These are phyloP conservation scores for Cynaeus angustus DNA, from an alignment of 2,888 invertebrate genomes.

Conservation along the genomic window DNA sequence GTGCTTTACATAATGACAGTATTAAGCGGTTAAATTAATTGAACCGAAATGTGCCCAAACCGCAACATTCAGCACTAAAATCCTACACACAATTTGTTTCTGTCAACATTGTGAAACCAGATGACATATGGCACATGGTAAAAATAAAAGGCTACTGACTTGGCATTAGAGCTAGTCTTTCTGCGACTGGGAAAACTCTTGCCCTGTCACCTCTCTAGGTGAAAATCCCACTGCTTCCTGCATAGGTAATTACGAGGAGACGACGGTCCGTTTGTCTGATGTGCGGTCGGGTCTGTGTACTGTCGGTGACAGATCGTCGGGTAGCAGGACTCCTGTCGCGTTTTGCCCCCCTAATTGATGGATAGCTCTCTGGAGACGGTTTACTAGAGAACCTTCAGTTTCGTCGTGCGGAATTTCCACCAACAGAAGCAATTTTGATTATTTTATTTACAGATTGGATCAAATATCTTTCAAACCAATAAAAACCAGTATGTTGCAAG, in stretches of 20 bases:
- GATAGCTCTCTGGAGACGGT: conserved; percentile 63
- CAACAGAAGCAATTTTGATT: too few relatives aligned
- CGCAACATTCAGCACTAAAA: conserved; percentile 2
- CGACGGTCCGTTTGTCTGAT: conserved; percentile 60
- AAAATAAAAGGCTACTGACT: not conserved
- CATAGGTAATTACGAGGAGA: conserved; percentile 56
- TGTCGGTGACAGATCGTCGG: conserved; percentile 68
- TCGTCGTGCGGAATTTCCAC: not conserved
- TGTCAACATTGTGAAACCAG: not conserved
- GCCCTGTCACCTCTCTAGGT: not conserved
- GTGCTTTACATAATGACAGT: not conserved
- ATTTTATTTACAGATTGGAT: not conserved
- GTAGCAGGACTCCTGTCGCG: conserved; percentile 61
- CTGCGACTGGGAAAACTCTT: not conserved
- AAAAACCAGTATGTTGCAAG: not conserved
- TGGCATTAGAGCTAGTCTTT: not conserved
- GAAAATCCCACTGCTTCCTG: conserved; percentile 13
- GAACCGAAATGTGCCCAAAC: conserved; percentile 2
- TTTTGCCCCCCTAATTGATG: conserved; percentile 67
- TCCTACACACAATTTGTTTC: conserved; percentile 10
- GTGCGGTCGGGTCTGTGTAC: conserved; percentile 63
- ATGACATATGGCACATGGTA: not conserved
- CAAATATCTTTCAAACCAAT: conserved; percentile 11
- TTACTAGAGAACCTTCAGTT: conserved; percentile 43
- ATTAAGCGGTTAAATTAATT: conserved; percentile 12